phyloP scores from a whole-genome alignment of 2,888 invertebrate genomes.

The Sarcophaga caerulescens region DNA sequence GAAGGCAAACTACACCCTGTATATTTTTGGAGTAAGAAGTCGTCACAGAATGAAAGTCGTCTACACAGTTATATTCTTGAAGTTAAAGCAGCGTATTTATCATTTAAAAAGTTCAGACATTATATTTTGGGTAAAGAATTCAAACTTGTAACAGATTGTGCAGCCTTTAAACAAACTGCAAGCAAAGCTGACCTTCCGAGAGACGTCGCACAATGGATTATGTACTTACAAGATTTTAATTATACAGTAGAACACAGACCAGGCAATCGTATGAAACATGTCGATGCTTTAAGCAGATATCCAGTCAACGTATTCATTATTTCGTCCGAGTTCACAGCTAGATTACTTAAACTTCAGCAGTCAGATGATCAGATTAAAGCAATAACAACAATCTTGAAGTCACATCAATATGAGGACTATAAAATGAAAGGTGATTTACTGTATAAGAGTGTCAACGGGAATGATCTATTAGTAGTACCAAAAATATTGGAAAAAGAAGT shows the following conservation, averaged over 20 bases:
- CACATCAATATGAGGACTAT: not conserved
- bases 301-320: constrained; percentile 22
- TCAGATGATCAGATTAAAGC: not conserved
- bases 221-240: constrained; percentile 41
- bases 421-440: constrained; percentile 3
- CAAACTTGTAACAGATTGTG: constrained; percentile 51
- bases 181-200: constrained; percentile 36
- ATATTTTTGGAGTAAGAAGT: too few species aligned
- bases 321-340: constrained; percentile 20
- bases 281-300: constrained; percentile 43
- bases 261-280: constrained; percentile 39
- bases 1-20: too few species aligned
- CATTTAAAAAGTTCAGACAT: constrained; percentile 70
- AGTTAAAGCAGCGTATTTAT: too few species aligned
- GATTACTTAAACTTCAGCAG: constrained; percentile 24
- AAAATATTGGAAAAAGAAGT: constrained; percentile 17
- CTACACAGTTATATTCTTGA: too few species aligned
- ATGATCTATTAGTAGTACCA: constrained; percentile 43
- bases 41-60: too few species aligned
- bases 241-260: constrained; percentile 33
- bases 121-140: constrained; percentile 65
- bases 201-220: constrained; percentile 56
- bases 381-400: not conserved
- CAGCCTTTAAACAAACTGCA: constrained; percentile 44
- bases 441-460: constrained; percentile 38